These are phyloP conservation scores for Drosophila pseudoananassae DNA, from an alignment of 1,140 invertebrate genomes.

Conservation along the genomic window DNA sequence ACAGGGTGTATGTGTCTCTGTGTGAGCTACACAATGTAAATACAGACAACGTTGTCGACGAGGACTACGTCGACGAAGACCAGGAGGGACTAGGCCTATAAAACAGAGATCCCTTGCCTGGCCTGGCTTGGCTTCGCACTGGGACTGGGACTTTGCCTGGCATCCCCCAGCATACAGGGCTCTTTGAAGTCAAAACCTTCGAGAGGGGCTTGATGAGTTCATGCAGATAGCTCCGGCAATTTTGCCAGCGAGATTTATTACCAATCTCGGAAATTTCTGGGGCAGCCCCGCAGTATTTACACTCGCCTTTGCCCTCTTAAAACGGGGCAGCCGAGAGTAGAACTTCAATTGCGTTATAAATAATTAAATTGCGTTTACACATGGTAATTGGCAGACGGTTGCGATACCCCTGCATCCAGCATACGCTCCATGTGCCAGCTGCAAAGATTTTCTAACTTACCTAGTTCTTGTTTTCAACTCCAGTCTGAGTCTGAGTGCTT, in stretches of 20 bases:
- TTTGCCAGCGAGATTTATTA: conserved; percentile 31
- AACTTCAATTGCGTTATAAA: conserved; percentile 68
- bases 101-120: conserved; percentile 2
- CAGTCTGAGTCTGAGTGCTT: not conserved
- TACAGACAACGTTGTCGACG: conserved; percentile 43
- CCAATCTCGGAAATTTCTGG: conserved; percentile 26
- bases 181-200: conserved; percentile 42
- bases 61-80: not conserved
- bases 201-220: conserved; percentile 38
- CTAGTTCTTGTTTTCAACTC: conserved; percentile 3
- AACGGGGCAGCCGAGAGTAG: conserved; percentile 27
- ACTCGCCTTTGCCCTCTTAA: not conserved
- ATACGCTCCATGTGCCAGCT: conserved; percentile 1
- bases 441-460: conserved; percentile 24
- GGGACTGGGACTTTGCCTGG: not conserved
- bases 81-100: conserved; percentile 33
- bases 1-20: conserved; percentile 22
- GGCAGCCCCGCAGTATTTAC: conserved; percentile 37
- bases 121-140: not conserved
- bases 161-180: conserved; percentile 18
- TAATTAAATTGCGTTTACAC: conserved; percentile 73
- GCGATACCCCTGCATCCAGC: conserved; percentile 18
- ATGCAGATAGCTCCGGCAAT: conserved; percentile 24
- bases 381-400: conserved; percentile 55
- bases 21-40: conserved; percentile 69